These are phyloP conservation scores for Pharmacophagus antenor DNA, from an alignment of 2,888 invertebrate genomes.

Conservation along the genomic window DNA sequence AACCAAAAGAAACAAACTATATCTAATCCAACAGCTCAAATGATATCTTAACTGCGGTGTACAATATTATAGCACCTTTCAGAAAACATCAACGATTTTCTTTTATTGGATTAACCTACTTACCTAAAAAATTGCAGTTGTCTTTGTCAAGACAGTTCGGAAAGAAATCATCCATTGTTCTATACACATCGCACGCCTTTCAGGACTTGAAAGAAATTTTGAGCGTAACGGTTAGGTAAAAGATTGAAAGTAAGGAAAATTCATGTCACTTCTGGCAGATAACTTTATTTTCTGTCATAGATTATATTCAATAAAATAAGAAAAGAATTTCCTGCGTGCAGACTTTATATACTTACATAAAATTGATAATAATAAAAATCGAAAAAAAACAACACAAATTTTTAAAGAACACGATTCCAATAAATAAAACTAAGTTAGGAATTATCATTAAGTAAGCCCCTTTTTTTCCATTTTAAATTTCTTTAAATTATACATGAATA, in stretches of 20 bases:
- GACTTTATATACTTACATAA: background rate
- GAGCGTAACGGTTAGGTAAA: background rate
- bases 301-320: background rate
- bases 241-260: background rate
- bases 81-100: background rate
- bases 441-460: too few species aligned
- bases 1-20: background rate
- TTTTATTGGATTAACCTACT: background rate
- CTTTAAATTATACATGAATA: too few species aligned
- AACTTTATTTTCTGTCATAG: slow-evolving; percentile 6
- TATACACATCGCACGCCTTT: background rate
- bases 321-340: background rate
- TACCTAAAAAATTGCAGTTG: slow-evolving; percentile 18
- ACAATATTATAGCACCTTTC: background rate
- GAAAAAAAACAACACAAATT: background rate
- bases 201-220: background rate
- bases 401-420: background rate
- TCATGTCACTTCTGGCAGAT: slow-evolving; percentile 21
- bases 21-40: background rate
- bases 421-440: too few species aligned
- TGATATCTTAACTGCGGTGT: too few species aligned
- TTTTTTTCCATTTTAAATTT: too few species aligned
- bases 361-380: too few species aligned
- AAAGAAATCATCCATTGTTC: background rate
- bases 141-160: slow-evolving; percentile 12